Conservation (phyloP, 2,113 vertebrate species). For the Stigmatopora argus region DNA sequence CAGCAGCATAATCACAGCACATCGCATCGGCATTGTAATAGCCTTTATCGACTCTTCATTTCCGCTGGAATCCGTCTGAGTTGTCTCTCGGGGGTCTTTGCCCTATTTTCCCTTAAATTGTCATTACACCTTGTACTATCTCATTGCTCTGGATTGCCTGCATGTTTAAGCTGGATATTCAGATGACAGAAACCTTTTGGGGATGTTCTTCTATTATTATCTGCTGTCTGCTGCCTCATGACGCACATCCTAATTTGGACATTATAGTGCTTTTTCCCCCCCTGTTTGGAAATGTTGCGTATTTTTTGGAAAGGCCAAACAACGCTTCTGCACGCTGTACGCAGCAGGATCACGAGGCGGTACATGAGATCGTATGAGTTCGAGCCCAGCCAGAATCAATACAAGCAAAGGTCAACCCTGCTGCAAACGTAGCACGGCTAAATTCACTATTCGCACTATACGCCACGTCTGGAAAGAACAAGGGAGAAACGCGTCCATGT, state of each 20-base stretch:
- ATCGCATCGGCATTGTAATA: slow-evolving; percentile 35
- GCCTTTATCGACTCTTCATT: slow-evolving; percentile 49
- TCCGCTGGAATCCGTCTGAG: slow-evolving; percentile 27
- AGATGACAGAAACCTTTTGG: slow-evolving; percentile 1
- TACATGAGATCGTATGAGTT: slow-evolving; percentile 30
- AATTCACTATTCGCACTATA: slow-evolving; percentile 45
- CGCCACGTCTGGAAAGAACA: slow-evolving; percentile 32
- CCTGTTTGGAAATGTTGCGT: slow-evolving; percentile 26
- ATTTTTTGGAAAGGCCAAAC: slow-evolving; percentile 41
- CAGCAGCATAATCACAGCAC: slow-evolving; percentile 41
- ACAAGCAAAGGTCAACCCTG: slow-evolving; percentile 62
- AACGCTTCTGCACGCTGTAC: slow-evolving; percentile 15
- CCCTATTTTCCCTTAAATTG: slow-evolving; percentile 29
- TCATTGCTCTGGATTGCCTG: slow-evolving; percentile 3
- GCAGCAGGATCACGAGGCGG: slow-evolving; percentile 1
- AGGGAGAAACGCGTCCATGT: slow-evolving; percentile 19
- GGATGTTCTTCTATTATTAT: neutral
- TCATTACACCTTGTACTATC: slow-evolving; percentile 22
- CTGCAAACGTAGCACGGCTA: slow-evolving; percentile 54
- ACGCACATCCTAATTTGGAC: slow-evolving; percentile 21
- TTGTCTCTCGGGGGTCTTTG: slow-evolving; percentile 32
- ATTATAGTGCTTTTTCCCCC: slow-evolving; percentile 14
- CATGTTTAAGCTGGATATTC: neutral
- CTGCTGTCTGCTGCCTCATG: neutral
- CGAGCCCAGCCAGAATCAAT: slow-evolving; percentile 63